A percentile compares a stretch with the other conserved stretches of the same genome.
Evolutionary conservation across 2,888 invertebrate genomes (phyloP).

Genomic region (Lasioglossum zephyrum): DNA sequence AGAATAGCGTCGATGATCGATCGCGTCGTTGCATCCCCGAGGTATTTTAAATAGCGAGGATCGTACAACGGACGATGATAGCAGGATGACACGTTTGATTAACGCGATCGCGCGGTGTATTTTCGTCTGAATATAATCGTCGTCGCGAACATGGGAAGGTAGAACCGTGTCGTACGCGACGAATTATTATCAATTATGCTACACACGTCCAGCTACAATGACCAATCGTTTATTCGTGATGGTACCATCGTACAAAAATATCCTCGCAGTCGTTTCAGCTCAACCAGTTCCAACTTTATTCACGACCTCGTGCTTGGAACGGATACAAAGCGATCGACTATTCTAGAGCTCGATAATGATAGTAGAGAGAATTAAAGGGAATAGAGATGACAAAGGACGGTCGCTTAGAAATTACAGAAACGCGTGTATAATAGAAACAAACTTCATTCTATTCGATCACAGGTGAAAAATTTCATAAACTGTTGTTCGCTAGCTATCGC

Average conservation of each 20-base stretch:
- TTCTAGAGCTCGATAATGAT: neutral
- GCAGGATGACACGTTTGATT: neutral
- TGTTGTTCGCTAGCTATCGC: neutral
- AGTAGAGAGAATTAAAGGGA: neutral
- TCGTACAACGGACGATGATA: neutral
- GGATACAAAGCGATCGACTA: neutral
- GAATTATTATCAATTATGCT: neutral
- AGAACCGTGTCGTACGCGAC: neutral
- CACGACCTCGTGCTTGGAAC: neutral
- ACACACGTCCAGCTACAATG: neutral
- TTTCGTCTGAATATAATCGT: neutral
- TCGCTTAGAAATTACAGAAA: neutral
- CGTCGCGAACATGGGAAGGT: neutral
- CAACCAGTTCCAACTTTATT: neutral
- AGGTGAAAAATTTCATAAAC: neutral
- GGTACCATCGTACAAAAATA: neutral
- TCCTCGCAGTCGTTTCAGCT: neutral
- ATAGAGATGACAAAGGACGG: neutral
- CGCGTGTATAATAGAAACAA: neutral
- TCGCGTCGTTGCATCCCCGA: neutral
- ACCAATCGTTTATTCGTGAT: neutral
- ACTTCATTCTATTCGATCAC: slow-evolving; percentile 2
- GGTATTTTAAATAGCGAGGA: neutral
- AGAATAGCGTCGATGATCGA: neutral
- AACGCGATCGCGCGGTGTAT: neutral